These are phyloP conservation scores for Folsomia candida DNA, from an alignment of 2,888 invertebrate species.

Conservation along the genomic window DNA sequence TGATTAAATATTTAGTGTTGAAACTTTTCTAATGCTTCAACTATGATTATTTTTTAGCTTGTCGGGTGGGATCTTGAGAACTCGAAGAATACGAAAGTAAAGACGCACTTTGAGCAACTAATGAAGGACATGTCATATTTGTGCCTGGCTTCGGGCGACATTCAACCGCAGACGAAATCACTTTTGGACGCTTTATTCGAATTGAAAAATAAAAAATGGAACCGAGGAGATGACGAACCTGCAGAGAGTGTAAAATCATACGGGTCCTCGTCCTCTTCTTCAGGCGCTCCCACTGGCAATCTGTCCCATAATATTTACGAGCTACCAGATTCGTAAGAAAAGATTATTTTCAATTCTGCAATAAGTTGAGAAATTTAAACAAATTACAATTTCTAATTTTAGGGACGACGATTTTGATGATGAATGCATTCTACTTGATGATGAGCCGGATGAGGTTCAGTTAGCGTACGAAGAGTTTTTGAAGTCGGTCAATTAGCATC, in stretches of 20 bases:
- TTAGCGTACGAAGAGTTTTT: conserved; percentile 47
- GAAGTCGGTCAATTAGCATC: too few relatives aligned
- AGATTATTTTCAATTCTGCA: neutral
- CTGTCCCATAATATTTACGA: conserved; percentile 26
- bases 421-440: conserved; percentile 36
- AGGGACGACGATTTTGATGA: conserved; percentile 36
- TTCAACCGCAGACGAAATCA: conserved; percentile 16
- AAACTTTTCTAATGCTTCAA: too few relatives aligned
- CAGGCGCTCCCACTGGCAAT: neutral
- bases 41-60: conserved; percentile 31
- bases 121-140: conserved; percentile 34
- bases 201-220: conserved; percentile 41
- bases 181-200: conserved; percentile 39
- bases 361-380: too few relatives aligned
- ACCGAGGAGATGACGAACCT: conserved; percentile 27
- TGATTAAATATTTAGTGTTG: neutral
- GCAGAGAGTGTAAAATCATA: conserved; percentile 9
- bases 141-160: conserved; percentile 10
- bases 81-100: conserved; percentile 21
- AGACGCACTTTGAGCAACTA: conserved; percentile 29
- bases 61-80: conserved; percentile 47
- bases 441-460: conserved; percentile 45
- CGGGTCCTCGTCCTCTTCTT: neutral
- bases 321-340: conserved; percentile 42
- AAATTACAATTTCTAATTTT: conserved; percentile 8